Evolutionary conservation across 2,888 invertebrate genomes (phyloP).

Genomic region (Macaria liturata): DNA sequence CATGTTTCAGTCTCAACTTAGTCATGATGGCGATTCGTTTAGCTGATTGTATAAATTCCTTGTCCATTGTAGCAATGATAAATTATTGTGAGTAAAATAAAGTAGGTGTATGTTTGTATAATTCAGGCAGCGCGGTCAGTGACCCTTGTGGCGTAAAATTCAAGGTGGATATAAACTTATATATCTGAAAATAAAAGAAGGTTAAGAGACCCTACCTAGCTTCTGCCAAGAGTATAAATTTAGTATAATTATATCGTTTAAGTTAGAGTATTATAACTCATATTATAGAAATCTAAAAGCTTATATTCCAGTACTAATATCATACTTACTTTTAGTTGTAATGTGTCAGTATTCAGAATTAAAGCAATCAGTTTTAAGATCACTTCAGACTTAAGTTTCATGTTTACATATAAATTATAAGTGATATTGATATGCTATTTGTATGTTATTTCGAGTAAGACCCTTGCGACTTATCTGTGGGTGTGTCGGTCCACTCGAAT

Average conservation of each 20-base stretch:
- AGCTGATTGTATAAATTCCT: not conserved
- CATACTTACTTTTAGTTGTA: slow-evolving; percentile 17
- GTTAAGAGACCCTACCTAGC: slow-evolving; percentile 34
- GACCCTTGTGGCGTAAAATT: not conserved
- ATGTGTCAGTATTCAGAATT: slow-evolving; percentile 1
- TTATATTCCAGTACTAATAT: not conserved
- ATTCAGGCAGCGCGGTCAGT: no score
- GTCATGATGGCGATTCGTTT: slow-evolving; percentile 8
- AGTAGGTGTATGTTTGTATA: no score
- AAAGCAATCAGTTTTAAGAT: slow-evolving; percentile 33
- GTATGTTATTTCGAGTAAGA: slow-evolving; percentile 33
- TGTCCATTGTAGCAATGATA: no score
- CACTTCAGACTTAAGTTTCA: slow-evolving; percentile 9
- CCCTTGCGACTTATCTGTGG: slow-evolving; percentile 59
- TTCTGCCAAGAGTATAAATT: no score
- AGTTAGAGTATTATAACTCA: no score
- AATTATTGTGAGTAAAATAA: no score
- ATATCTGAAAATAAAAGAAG: slow-evolving; percentile 39
- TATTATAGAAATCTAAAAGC: no score
- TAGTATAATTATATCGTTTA: no score
- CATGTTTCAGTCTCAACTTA: slow-evolving; percentile 5
- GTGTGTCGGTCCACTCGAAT: slow-evolving; percentile 52
- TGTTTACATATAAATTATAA: slow-evolving; percentile 4
- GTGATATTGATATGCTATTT: slow-evolving; percentile 10
- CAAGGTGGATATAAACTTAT: not conserved